These are phyloP conservation scores for Saturnia pavonia DNA, from an alignment of 2,888 invertebrate species.

Conservation along the genomic window DNA sequence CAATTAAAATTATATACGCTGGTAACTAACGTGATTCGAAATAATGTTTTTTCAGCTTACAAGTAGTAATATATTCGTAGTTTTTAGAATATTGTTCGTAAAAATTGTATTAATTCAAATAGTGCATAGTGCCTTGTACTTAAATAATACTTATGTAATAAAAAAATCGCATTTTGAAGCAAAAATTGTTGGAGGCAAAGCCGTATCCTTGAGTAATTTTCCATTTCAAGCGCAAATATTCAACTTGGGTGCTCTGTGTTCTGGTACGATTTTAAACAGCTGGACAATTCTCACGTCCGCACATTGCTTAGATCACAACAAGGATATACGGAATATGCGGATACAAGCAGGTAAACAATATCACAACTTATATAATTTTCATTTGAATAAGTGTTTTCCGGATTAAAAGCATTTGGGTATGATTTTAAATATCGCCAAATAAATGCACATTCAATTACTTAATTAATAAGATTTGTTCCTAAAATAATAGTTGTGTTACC, in stretches of 20 bases:
- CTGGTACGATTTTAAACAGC: conserved; percentile 57
- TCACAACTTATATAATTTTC: neutral
- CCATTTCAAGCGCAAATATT: conserved; percentile 57
- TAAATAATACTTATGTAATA: conserved; percentile 1
- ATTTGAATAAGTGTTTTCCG: neutral
- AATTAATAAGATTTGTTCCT: too few species aligned
- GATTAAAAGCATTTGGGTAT: too few species aligned
- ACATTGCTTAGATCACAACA: conserved; percentile 59
- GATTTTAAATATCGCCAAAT: too few species aligned
- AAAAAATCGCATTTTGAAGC: neutral
- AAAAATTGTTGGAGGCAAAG: conserved; percentile 55
- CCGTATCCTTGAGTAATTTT: conserved; percentile 42
- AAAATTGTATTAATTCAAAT: neutral
- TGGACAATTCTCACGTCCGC: conserved; percentile 61
- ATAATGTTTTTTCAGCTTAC: neutral
- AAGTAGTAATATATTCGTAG: neutral
- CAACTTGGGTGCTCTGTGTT: conserved; percentile 56
- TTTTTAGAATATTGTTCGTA: neutral
- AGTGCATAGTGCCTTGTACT: neutral
- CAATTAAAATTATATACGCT: neutral
- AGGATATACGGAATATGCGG: conserved; percentile 44
- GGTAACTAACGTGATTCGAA: neutral
- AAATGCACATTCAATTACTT: too few species aligned
- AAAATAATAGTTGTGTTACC: too few species aligned
- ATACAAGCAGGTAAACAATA: conserved; percentile 55